A percentile compares a stretch with the other conserved stretches of the same genome.
Evolutionary conservation across 2,888 invertebrate genomes (phyloP).

Genomic region (Tetropium fuscum): DNA sequence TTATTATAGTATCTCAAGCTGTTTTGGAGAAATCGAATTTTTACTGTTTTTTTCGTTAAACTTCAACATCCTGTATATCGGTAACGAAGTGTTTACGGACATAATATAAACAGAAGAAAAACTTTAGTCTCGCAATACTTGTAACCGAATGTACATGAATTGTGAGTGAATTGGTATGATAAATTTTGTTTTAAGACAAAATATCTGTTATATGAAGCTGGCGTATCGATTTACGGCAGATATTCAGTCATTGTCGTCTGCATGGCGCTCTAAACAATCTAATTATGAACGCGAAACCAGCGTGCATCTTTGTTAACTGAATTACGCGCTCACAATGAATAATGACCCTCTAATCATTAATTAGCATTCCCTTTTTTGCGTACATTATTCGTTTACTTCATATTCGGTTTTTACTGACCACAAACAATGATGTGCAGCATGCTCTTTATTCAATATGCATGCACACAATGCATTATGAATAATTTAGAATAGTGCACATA

Average conservation of each 20-base stretch:
- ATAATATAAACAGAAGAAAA: too few relatives aligned
- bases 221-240: conserved; percentile 39
- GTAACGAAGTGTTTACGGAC: too few relatives aligned
- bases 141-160: too few relatives aligned
- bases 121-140: too few relatives aligned
- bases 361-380: conserved; percentile 44
- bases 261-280: conserved; percentile 49
- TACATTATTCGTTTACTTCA: conserved; percentile 16
- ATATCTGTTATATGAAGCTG: conserved; percentile 22
- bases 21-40: too few relatives aligned
- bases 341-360: conserved; percentile 50
- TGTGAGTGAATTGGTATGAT: too few relatives aligned
- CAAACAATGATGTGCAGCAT: not conserved
- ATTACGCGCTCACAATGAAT: conserved; percentile 47
- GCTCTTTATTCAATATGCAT: not conserved
- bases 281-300: conserved; percentile 50
- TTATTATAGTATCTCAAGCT: too few relatives aligned
- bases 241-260: conserved; percentile 48
- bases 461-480: not conserved
- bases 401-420: conserved; percentile 2
- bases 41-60: too few relatives aligned
- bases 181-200: conserved; percentile 1
- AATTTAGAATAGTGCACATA: not conserved
- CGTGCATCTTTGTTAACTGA: conserved; percentile 47
- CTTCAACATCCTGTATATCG: too few relatives aligned